Evolutionary conservation across 1,140 invertebrate species (phyloP).

Genomic region (Zaprionus africanus): DNA sequence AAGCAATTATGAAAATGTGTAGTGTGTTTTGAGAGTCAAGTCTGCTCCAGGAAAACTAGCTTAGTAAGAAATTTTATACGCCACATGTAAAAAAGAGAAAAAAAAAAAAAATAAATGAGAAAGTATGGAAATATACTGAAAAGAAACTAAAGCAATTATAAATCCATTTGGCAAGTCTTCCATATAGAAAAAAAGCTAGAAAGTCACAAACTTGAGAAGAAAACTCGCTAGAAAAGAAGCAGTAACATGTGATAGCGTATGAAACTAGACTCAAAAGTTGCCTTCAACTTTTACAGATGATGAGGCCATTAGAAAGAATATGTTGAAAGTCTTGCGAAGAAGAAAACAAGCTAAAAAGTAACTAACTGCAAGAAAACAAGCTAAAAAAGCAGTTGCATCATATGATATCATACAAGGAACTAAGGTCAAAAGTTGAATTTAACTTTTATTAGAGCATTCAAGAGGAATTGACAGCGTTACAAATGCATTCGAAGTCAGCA

Average conservation of each 20-base stretch:
- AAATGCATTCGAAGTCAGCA: slow-evolving; percentile 31
- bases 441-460: slow-evolving; percentile 34
- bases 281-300: background rate
- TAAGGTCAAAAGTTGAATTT: slow-evolving; percentile 7
- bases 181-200: too few relatives aligned
- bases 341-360: background rate
- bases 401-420: background rate
- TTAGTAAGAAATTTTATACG: too few relatives aligned
- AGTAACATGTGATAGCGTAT: background rate
- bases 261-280: too few relatives aligned
- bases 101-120: too few relatives aligned
- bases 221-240: background rate
- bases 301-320: background rate
- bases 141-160: too few relatives aligned
- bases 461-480: slow-evolving; percentile 27
- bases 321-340: background rate
- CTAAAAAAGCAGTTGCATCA: background rate
- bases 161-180: too few relatives aligned
- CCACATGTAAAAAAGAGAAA: too few relatives aligned
- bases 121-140: too few relatives aligned
- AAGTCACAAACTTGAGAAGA: background rate
- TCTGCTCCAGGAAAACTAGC: background rate
- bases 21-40: too few relatives aligned
- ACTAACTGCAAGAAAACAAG: background rate
- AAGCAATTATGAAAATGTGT: too few relatives aligned